Percentiles rank a stretch among this genome's conserved stretches.
These are phyloP conservation scores for Malurus splendens DNA, from an alignment of 2,797 vertebrate genomes.

Conservation along the genomic window DNA sequence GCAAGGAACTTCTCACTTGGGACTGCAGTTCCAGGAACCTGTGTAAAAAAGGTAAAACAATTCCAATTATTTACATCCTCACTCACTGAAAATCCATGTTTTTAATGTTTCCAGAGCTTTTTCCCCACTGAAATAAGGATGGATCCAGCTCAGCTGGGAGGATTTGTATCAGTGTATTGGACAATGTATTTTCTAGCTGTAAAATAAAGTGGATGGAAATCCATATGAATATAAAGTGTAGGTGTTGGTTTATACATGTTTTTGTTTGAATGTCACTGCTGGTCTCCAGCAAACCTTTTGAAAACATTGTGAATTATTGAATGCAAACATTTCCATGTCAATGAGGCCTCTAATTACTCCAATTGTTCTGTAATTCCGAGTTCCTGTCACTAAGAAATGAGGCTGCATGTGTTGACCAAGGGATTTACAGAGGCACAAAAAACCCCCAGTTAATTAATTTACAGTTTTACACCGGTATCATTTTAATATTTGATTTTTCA, in stretches of 20 bases:
- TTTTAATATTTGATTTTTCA: background rate
- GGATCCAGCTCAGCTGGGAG: background rate
- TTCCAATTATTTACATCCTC: background rate
- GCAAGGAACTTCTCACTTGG: conserved; percentile 70
- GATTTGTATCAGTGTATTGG: background rate
- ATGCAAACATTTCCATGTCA: background rate
- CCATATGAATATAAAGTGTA: background rate
- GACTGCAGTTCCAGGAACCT: conserved; percentile 72
- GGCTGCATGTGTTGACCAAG: background rate
- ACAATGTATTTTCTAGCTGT: background rate
- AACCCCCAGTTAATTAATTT: background rate
- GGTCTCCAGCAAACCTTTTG: background rate
- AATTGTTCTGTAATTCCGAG: background rate
- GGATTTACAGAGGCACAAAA: background rate
- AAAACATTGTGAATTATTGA: background rate
- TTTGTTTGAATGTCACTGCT: background rate
- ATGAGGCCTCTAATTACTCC: background rate
- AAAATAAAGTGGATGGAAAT: background rate
- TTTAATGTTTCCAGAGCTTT: background rate
- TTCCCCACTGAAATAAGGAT: background rate
- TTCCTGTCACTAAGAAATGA: background rate
- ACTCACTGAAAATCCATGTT: background rate
- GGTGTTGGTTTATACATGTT: background rate
- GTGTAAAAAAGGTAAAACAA: background rate
- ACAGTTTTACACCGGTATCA: background rate